These are phyloP conservation scores for Melipona quadrifasciata DNA, from an alignment of 1,140 invertebrate species.

Conservation along the genomic window DNA sequence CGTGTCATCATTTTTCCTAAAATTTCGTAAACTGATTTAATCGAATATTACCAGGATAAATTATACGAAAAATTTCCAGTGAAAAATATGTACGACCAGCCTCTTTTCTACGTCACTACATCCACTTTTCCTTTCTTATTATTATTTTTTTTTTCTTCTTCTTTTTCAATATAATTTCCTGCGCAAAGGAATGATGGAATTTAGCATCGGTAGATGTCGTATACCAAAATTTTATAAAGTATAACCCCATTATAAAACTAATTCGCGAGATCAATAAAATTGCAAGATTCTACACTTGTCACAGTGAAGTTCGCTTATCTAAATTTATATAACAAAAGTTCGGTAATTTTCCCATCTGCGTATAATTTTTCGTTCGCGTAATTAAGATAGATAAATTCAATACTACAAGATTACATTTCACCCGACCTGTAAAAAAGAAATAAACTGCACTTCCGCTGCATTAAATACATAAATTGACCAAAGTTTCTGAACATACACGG, in stretches of 20 bases:
- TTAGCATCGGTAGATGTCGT: neutral
- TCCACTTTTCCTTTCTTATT: neutral
- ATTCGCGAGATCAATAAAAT: neutral
- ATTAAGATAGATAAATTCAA: no score
- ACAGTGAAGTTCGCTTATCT: neutral
- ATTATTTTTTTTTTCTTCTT: neutral
- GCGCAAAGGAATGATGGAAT: neutral
- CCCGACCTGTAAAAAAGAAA: no score
- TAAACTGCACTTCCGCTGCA: neutral
- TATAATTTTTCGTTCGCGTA: neutral
- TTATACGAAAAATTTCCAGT: neutral
- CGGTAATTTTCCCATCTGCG: neutral
- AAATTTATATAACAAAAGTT: neutral
- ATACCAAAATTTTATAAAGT: no score
- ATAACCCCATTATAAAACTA: no score
- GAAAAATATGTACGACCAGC: neutral
- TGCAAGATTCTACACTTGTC: neutral
- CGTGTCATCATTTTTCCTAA: neutral
- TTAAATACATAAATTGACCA: neutral
- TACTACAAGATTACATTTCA: no score
- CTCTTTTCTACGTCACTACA: neutral
- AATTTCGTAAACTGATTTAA: neutral
- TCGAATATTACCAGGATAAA: neutral
- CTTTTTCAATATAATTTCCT: slow-evolving; percentile 21
- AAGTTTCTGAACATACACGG: neutral